Base-by-base conservation (phyloP, 2,113 vertebrate species). In the Heterocephalus glaber region DNA sequence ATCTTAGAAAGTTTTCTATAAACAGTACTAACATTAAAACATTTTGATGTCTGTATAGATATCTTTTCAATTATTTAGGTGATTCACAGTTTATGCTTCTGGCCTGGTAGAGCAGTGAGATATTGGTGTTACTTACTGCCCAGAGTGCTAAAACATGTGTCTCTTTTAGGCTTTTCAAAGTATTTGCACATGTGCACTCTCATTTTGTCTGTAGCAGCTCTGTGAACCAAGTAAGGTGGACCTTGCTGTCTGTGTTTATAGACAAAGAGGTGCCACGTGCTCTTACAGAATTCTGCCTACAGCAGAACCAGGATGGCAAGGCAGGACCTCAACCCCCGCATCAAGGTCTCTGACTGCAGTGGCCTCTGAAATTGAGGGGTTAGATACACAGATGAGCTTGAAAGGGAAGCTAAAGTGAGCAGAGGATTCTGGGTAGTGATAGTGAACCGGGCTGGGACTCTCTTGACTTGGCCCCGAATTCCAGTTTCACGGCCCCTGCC, bases 141-240 rank as follows among this genome's bases (percentile, higher is more conserved):
- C 2, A 16, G 63, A 35, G n/a, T 0, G 7, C 41, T 70, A 41
- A 44, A 20, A 3, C 3, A 0, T 0, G 0, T 5, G 0, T n/a
- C 58, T 44, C 5, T 17, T 41, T 38, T 66, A 28, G 12, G 12
- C 22, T 68, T 90, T 56, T 30, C 16, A 14, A 52, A 63, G 20
- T 22, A 17, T 41, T 41, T 54, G 28, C 54, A 35, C 2, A 26
- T 26, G 30, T 56, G 7, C 4, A 0, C 38, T 33, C 20, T 89
- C 38, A 14, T 44, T 58, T 52, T 61, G 24, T 58, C 54, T 49
- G 12, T 80, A 22, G 13, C 7, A 26, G 28, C 49, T 28, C 47
- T 65, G 44, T 56, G 84, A 52, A 20, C 56, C 26, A 33, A 35
- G 61, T 7, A 0, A n/a, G 26, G 49, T 4, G 56, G 63, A 4